phyloP scores from a whole-genome alignment of 2,797 vertebrate species.

The Distichodus sexfasciatus region DNA sequence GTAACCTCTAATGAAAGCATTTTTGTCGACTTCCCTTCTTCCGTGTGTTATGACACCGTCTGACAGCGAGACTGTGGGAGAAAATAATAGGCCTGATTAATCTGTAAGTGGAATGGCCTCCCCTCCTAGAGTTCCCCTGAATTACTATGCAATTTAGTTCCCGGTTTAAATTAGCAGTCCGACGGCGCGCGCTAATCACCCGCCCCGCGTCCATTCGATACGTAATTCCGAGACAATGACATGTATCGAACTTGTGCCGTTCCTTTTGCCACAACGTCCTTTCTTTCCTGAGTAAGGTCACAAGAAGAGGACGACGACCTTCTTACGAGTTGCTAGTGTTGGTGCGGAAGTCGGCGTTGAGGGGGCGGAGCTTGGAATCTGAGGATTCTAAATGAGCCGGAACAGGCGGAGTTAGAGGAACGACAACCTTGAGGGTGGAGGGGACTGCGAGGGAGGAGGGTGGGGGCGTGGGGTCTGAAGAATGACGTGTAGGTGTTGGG shows the following conservation, averaged over 20 bases:
- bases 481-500: too few relatives aligned
- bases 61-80: neutral
- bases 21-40: too few relatives aligned
- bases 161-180: neutral
- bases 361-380: too few relatives aligned
- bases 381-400: too few relatives aligned
- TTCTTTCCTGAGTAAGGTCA: conserved; percentile 16
- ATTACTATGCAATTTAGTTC: neutral
- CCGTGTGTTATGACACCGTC: too few relatives aligned
- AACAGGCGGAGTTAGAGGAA: too few relatives aligned
- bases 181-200: neutral
- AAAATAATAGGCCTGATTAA: conserved; percentile 1
- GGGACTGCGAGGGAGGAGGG: too few relatives aligned
- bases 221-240: neutral
- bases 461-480: too few relatives aligned
- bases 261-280: too few relatives aligned
- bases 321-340: neutral
- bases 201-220: neutral
- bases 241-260: neutral
- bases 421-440: too few relatives aligned
- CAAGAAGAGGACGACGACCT: neutral
- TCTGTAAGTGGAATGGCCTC: neutral
- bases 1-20: neutral
- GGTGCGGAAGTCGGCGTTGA: neutral
- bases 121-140: neutral